Evolutionary conservation across 2,797 vertebrate species (phyloP).

Genomic region (Octomys mimax): DNA sequence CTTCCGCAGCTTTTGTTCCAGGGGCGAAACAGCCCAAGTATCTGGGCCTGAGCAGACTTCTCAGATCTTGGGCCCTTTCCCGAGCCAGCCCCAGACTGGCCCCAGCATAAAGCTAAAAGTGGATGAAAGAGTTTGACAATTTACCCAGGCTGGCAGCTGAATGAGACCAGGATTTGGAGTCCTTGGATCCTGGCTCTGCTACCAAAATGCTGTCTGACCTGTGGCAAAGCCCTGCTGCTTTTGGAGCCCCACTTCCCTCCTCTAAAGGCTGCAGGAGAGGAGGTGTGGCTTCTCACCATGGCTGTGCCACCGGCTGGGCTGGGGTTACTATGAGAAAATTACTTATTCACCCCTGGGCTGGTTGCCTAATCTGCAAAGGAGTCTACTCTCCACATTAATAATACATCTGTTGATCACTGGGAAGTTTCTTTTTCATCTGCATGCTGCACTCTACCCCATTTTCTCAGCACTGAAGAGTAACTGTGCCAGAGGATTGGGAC

Average conservation of each 20-base stretch:
- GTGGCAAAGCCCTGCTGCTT: neutral
- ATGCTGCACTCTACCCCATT: neutral
- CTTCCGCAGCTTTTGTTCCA: neutral
- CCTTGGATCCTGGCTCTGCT: neutral
- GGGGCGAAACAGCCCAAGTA: neutral
- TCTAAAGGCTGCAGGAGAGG: neutral
- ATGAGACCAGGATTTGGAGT: neutral
- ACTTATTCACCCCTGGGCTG: neutral
- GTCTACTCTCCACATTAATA: neutral
- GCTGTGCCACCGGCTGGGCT: neutral
- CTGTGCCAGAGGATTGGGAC: neutral
- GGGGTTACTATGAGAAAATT: neutral
- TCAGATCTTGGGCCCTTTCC: neutral
- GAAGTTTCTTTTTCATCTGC: neutral
- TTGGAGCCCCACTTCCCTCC: neutral
- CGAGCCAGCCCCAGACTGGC: neutral
- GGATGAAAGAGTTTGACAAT: slow-evolving; percentile 49
- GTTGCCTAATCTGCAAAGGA: neutral
- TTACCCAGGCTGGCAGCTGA: slow-evolving; percentile 23
- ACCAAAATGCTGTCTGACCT: neutral
- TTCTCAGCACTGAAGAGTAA: neutral
- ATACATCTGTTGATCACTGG: no score
- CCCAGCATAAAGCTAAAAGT: neutral
- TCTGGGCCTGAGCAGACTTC: neutral
- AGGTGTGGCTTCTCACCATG: neutral